Evolutionary conservation across 2,888 invertebrate species (phyloP).

Genomic region (Drosophila monieri): DNA sequence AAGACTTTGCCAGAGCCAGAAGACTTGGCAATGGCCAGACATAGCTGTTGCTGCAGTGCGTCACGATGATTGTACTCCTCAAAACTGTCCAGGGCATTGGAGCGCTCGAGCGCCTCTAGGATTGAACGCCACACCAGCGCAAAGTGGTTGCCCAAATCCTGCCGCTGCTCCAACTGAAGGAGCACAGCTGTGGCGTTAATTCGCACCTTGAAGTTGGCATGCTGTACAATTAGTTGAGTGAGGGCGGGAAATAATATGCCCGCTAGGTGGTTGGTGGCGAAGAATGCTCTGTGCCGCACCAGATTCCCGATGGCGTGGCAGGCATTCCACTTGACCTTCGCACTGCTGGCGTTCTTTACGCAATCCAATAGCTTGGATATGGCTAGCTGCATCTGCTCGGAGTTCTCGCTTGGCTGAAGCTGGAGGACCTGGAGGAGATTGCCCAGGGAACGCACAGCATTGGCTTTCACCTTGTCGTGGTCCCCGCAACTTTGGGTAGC

Average conservation of each 20-base stretch:
- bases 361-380: conserved; percentile 89
- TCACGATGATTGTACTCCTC: conserved; percentile 94
- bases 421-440: conserved; percentile 89
- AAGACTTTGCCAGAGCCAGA: conserved; percentile 85
- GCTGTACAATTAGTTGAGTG: conserved; percentile 88
- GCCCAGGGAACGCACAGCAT: conserved; percentile 92
- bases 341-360: conserved; percentile 88
- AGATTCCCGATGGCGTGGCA: conserved; percentile 94
- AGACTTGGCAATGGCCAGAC: conserved; percentile 90
- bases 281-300: conserved; percentile 86
- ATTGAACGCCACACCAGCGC: conserved; percentile 88
- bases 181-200: conserved; percentile 93
- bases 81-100: conserved; percentile 91
- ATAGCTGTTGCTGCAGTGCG: conserved; percentile 93
- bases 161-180: conserved; percentile 86
- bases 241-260: conserved; percentile 87
- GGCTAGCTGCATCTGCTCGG: conserved; percentile 86
- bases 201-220: conserved; percentile 94
- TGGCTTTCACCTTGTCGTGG: conserved; percentile 90
- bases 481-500: conserved; percentile 88
- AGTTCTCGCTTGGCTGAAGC: conserved; percentile 83
- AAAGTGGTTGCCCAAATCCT: conserved; percentile 87
- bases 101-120: conserved; percentile 90
- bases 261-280: conserved; percentile 58
- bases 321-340: conserved; percentile 97